These are phyloP conservation scores for Paradoxurus hermaphroditus DNA, from an alignment of 2,113 vertebrate genomes.

Conservation along the genomic window DNA sequence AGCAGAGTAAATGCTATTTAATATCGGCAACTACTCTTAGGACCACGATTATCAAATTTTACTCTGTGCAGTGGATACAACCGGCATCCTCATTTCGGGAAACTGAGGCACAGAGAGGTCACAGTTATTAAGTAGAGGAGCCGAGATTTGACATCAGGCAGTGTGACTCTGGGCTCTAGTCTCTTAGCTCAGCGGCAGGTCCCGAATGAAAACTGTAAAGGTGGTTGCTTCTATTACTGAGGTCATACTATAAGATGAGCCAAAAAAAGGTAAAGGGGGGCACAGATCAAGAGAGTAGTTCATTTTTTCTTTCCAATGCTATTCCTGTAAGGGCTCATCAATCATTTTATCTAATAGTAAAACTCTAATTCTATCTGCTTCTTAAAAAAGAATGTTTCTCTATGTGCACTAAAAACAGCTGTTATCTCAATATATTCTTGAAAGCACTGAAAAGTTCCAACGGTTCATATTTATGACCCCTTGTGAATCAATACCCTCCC, in stretches of 20 bases:
- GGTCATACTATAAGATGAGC: not conserved
- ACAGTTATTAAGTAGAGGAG: not conserved
- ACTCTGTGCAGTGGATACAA: not conserved
- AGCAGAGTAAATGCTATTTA: not conserved
- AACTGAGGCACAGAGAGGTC: not conserved
- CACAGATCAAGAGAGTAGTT: not conserved
- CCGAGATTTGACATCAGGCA: not conserved
- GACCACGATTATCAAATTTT: not conserved
- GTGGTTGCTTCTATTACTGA: not conserved
- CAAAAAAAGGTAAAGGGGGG: not conserved
- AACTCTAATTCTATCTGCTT: not conserved
- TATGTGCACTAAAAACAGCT: not conserved
- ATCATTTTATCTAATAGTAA: not conserved
- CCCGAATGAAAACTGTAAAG: not conserved
- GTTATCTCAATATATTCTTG: not conserved
- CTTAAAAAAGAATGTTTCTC: not conserved
- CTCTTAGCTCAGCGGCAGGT: not conserved
- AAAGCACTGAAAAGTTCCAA: not conserved
- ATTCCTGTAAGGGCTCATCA: not conserved
- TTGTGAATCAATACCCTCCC: not conserved
- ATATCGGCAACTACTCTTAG: not conserved
- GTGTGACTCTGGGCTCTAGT: not conserved
- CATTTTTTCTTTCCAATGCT: not conserved
- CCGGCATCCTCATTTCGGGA: not conserved
- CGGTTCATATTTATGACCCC: not conserved